These are phyloP conservation scores for Rachycentron canadum DNA, from an alignment of 2,797 vertebrate species.

Conservation along the genomic window DNA sequence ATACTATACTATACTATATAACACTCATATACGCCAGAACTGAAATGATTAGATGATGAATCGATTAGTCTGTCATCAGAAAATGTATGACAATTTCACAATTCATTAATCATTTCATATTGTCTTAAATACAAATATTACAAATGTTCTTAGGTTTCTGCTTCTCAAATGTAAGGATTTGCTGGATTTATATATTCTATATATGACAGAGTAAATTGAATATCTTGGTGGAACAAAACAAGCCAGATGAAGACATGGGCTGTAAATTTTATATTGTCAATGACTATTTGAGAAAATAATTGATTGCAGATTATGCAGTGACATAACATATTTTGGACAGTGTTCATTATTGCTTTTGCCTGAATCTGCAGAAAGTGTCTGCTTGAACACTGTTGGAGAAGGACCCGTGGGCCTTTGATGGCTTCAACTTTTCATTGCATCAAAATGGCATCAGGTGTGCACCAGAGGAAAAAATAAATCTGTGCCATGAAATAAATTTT, in stretches of 20 bases:
- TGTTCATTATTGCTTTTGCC: background rate
- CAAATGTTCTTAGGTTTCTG: background rate
- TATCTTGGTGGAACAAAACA: background rate
- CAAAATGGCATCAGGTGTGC: conserved; percentile 12
- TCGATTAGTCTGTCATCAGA: background rate
- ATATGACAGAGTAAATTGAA: background rate
- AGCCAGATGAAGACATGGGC: no score
- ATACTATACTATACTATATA: background rate
- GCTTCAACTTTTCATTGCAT: background rate
- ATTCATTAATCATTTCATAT: background rate
- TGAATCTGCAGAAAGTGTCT: background rate
- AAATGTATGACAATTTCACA: background rate
- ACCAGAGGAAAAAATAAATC: background rate
- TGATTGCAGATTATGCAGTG: no score
- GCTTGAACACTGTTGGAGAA: background rate
- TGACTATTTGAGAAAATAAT: no score
- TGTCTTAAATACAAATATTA: background rate
- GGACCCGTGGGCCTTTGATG: background rate
- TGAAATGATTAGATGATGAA: background rate
- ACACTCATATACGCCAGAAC: background rate
- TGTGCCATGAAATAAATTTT: background rate
- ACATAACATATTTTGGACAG: background rate
- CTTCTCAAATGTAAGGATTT: background rate
- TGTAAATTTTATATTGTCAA: no score
- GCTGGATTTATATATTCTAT: no score